Evolutionary conservation across 2,888 invertebrate species (phyloP).

Genomic region (Boloria selene): DNA sequence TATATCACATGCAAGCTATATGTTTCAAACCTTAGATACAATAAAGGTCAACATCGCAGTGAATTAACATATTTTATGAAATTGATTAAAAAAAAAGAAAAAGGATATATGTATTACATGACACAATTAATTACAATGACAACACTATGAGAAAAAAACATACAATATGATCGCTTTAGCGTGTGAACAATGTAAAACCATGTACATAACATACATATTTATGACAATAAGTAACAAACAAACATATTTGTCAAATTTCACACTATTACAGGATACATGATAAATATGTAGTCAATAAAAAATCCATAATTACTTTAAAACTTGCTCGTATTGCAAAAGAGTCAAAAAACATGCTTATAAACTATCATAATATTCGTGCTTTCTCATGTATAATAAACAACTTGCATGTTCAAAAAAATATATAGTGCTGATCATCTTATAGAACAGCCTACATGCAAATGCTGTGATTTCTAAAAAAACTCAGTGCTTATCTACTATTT

Average conservation of each 20-base stretch:
- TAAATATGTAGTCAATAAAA: background rate
- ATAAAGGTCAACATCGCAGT: background rate
- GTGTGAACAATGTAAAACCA: background rate
- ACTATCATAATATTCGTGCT: constrained; percentile 30
- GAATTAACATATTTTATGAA: background rate
- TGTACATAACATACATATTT: background rate
- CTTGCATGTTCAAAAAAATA: constrained; percentile 29
- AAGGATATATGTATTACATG: background rate
- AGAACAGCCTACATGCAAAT: constrained; percentile 43
- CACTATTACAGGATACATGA: constrained; percentile 3
- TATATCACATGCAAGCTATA: background rate
- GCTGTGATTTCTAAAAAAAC: constrained; percentile 33
- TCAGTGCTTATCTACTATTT: constrained; percentile 32
- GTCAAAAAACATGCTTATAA: constrained; percentile 14
- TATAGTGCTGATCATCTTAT: constrained; percentile 29
- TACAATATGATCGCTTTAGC: constrained; percentile 1
- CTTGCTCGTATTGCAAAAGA: background rate
- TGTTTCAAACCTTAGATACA: background rate
- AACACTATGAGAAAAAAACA: constrained; percentile 11
- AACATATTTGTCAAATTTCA: constrained; percentile 1
- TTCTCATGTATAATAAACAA: constrained; percentile 18
- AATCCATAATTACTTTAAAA: background rate
- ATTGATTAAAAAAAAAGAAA: background rate
- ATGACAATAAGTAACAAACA: constrained; percentile 4
- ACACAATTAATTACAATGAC: background rate